Base-by-base conservation (phyloP, 1,140 invertebrate species). In the Lasioglossum baleicum region DNA sequence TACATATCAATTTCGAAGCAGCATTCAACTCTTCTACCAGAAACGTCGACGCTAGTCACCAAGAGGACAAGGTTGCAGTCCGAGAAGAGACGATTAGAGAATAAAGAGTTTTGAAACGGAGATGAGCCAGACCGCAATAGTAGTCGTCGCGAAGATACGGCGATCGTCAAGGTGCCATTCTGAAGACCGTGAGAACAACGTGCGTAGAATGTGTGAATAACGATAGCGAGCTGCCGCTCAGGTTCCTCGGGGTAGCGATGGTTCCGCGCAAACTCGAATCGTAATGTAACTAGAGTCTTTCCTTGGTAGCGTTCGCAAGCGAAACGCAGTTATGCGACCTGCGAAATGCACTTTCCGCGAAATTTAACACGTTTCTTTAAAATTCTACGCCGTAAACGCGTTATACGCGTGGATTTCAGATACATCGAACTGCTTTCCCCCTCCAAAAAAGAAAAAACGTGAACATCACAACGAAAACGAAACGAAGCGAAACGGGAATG, bases 151-250 rank as follows among this genome's bases (percentile, higher is more conserved):
- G 26, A 22, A 40, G 53, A 63, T 71, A 71, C 67, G 58, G 42
- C 22, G 15, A 15, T n/a, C 77, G 48, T 48, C 70, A 51, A 22
- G 70, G 51, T 66, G 61, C 40, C 42, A 44, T n/a, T 61, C 56
- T 13, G 0, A 15, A 66, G 78, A 80, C 64, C 78, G 78, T 80
- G 78, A 75, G 78, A 80, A 68, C 53, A 61, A 75, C 78, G 63
- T 68, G 78, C 72, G 63, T 75, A 61, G 72, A 80, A 75, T 80
- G 26, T 75, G 44, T 61, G 51, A 51, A 61, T n/a, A 66, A 75
- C 17, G 78, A 80, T 80, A 80, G 72, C 58, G 58, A 72, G 8
- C 48, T 10, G 4, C 13, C 11, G 71, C 71, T 80, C 78, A 53
- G 17, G 53, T 67, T 80, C 44, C 63, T 31, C 26, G 35, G n/a